Evolutionary conservation across 2,888 invertebrate species (phyloP), one percentile per base, ranked within the genome.

Genomic region (Maniola hyperantus): DNA sequence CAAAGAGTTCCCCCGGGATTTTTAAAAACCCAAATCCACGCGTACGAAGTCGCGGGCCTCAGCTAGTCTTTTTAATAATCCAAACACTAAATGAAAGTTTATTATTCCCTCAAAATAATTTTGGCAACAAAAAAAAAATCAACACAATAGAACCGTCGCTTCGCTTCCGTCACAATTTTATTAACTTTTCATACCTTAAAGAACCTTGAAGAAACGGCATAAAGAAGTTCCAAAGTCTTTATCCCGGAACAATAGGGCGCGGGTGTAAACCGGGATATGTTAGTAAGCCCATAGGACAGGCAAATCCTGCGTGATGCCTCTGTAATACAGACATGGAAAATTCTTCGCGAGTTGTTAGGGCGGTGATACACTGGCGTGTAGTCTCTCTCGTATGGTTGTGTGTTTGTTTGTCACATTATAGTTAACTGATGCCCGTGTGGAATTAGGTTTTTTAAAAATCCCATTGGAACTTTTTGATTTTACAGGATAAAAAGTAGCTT

Each of bases 131-230:
- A 10, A 50, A 36, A 36, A 46, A 48, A 61, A 48, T 8, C 39
- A 20, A 34, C 46, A 61, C 61, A 61, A 61, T 50, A 50, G 50
- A 51, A 10, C 15, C 36, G 61, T 61, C 61, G 20, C 50, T 36
- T 61, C 61, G 20, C 50, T 36, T 61, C 20, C 50, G 7, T 20
- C 48, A 11, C 42, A 46, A 62, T 59, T 68, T 68, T 66, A 68
- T 63, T 66, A 66, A 68, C 66, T 66, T 64, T 20, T 11, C 51
- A 62, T 53, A 54, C 51, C 39, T 57, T 42, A 42, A 26, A 63
- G 53, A 36, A 36, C 53, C 58, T 50, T 68, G 62, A 66, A 60
- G 66, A 55, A 66, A 66, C 66, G 33, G 63, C 44, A 59, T 66
- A 62, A 64, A 57, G 50, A 15, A 18, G 59, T 39, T 36, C 13